Conservation (phyloP, 2,113 vertebrate species). For the Heptranchias perlo region DNA sequence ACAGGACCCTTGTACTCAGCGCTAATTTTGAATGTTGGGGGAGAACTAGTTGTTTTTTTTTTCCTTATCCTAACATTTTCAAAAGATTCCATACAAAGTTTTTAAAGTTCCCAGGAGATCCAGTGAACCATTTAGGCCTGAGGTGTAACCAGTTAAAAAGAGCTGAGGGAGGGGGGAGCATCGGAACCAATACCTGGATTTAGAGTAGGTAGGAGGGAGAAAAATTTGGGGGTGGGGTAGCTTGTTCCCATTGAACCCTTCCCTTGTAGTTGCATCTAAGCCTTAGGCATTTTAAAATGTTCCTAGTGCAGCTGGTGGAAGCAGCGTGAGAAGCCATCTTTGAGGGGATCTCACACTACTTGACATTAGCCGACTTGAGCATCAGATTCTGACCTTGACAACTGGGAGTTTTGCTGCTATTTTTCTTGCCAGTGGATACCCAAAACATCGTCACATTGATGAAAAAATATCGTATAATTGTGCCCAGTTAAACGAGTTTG, state of each 20-base stretch:
- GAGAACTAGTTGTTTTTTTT: not conserved
- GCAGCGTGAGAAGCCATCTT: not conserved
- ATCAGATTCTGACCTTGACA: not conserved
- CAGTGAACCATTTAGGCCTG: not conserved
- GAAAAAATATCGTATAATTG: not conserved
- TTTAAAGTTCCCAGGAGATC: not conserved
- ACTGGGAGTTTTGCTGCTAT: too few species aligned
- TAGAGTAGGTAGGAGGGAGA: not conserved
- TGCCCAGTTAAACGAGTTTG: not conserved
- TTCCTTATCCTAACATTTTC: not conserved
- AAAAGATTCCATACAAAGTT: not conserved
- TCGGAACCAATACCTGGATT: not conserved
- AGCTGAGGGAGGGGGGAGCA: not conserved
- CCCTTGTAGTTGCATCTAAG: too few species aligned
- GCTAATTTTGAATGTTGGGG: not conserved
- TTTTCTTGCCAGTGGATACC: not conserved
- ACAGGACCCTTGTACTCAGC: not conserved
- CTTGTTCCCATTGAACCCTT: not conserved
- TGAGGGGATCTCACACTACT: not conserved
- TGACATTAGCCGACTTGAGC: not conserved
- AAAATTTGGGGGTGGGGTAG: not conserved
- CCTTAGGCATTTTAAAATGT: not conserved
- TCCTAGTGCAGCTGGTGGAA: not conserved
- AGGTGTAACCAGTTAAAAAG: not conserved
- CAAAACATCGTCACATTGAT: not conserved